Percentiles rank a stretch among this genome's conserved stretches.
Conservation (phyloP, 2,113 vertebrate genomes). For the Tringa solitaria region DNA sequence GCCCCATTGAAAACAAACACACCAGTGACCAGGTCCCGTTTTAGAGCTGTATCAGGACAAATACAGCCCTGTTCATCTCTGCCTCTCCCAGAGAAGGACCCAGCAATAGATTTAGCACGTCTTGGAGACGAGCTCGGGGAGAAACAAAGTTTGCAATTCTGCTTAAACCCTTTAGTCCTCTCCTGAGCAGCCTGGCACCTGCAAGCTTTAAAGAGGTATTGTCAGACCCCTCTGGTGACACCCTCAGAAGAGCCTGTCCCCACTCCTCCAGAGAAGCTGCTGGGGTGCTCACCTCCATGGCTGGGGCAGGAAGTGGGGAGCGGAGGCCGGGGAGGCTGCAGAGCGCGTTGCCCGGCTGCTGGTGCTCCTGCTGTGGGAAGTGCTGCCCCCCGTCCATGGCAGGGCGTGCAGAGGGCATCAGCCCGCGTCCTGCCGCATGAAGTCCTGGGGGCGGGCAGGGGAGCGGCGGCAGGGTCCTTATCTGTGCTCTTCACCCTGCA, state of each 20-base stretch:
- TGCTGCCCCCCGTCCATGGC: constrained; percentile 77
- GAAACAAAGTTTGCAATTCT: background rate
- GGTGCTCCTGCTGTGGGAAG: constrained; percentile 65
- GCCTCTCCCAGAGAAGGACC: background rate
- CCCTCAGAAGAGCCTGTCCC: too few relatives aligned
- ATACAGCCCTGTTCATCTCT: background rate
- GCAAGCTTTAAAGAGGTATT: background rate
- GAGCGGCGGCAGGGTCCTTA: constrained; percentile 23
- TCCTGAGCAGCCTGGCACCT: background rate
- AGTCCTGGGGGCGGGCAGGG: background rate
- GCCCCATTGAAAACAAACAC: background rate
- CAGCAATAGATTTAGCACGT: rapidly evolving
- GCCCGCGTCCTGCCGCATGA: constrained; percentile 53
- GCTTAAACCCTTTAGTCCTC: background rate
- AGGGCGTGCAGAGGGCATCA: constrained; percentile 69
- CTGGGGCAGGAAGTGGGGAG: constrained; percentile 16
- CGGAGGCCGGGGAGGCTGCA: constrained; percentile 37
- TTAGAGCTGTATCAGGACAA: background rate
- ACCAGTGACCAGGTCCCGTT: background rate
- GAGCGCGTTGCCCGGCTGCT: constrained; percentile 44
- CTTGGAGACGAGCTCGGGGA: background rate
- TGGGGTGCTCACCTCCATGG: constrained; percentile 67
- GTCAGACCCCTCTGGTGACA: background rate
- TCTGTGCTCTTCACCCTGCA: constrained; percentile 52
- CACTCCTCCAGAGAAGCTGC: too few relatives aligned